These are phyloP conservation scores for Pantelozetes paolii DNA, from an alignment of 2,888 invertebrate genomes.

Conservation along the genomic window DNA sequence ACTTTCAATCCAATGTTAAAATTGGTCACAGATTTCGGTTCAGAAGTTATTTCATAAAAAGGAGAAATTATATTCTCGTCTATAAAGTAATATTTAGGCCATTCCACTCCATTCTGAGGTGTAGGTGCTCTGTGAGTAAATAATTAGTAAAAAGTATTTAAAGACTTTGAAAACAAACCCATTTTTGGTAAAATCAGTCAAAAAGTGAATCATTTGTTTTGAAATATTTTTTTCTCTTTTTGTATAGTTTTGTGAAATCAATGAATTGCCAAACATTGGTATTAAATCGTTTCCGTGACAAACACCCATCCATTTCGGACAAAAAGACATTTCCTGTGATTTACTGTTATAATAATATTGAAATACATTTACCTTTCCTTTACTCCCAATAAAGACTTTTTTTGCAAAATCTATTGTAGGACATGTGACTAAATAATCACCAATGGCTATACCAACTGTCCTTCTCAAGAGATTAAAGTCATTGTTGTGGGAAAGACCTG, in stretches of 20 bases:
- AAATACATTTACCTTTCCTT: constrained; percentile 15
- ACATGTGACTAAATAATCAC: constrained; percentile 20
- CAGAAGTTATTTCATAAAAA: constrained; percentile 29
- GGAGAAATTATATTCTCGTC: constrained; percentile 16
- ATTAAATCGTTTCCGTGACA: constrained; percentile 27
- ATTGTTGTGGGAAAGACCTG: background rate
- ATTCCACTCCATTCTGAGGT: background rate
- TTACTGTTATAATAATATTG: constrained; percentile 33
- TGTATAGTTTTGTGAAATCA: background rate
- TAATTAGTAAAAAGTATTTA: background rate
- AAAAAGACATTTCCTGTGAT: background rate
- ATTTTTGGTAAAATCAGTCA: constrained; percentile 23
- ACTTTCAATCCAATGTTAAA: constrained; percentile 7
- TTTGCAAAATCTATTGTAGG: constrained; percentile 35
- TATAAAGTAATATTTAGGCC: constrained; percentile 5
- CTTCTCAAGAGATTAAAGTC: background rate
- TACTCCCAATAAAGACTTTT: background rate
- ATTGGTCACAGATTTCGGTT: background rate
- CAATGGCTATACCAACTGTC: constrained; percentile 23
- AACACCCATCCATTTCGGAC: constrained; percentile 20
- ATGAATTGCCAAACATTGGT: constrained; percentile 30
- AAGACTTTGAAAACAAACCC: background rate
- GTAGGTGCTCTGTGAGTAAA: background rate
- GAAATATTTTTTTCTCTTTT: constrained; percentile 26
- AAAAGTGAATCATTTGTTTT: constrained; percentile 21